These are phyloP conservation scores for Lepus oiostolus DNA, from an alignment of 2,797 vertebrate species.

Conservation along the genomic window DNA sequence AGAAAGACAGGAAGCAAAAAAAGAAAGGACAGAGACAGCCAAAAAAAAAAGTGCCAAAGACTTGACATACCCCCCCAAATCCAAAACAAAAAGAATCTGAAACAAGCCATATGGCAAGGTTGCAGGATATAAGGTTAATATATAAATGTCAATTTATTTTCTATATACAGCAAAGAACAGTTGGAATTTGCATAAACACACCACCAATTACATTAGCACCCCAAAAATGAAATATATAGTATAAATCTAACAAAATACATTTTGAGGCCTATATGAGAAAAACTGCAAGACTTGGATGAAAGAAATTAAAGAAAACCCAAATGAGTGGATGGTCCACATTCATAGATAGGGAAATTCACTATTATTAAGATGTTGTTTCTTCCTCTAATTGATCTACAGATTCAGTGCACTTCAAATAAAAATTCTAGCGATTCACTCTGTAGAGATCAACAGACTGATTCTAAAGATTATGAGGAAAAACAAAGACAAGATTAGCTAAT, in stretches of 20 bases:
- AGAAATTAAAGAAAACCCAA: background rate
- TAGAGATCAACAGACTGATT: background rate
- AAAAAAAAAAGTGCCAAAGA: background rate
- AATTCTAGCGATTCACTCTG: background rate
- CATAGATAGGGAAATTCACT: background rate
- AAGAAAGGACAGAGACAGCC: background rate
- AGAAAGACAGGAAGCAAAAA: background rate
- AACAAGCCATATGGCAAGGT: conserved; percentile 12
- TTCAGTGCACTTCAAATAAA: background rate
- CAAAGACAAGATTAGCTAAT: conserved; percentile 11
- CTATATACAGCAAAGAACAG: background rate
- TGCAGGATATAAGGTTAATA: background rate
- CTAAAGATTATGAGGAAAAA: background rate
- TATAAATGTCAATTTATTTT: conserved; percentile 13
- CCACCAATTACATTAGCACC: background rate
- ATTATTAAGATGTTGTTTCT: background rate
- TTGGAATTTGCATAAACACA: conserved; percentile 22
- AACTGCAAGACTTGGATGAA: conserved; percentile 7
- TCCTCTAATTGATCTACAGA: background rate
- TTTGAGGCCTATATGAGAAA: conserved; percentile 17
- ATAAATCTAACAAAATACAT: background rate
- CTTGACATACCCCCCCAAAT: background rate
- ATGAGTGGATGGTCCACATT: background rate
- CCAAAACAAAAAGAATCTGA: background rate
- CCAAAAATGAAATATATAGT: background rate